Evolutionary conservation across 92 coral and sea anemone species (phyloP).

Genomic region (Palythoa grandis): DNA sequence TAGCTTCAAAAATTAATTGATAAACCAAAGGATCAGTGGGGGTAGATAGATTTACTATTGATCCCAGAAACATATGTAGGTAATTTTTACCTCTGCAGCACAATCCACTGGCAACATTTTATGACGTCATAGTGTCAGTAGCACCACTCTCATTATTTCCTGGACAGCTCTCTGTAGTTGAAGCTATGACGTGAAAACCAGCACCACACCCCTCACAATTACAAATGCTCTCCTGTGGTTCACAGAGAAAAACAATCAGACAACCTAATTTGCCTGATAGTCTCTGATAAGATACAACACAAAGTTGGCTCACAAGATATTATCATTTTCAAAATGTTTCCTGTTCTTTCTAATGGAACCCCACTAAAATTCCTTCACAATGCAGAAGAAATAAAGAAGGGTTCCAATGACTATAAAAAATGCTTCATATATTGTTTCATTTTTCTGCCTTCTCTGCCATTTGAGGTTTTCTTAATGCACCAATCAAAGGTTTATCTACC

Average conservation of each 20-base stretch:
- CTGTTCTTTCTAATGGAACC: not conserved
- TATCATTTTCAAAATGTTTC: not conserved
- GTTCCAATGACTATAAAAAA: not conserved
- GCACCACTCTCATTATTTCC: not conserved
- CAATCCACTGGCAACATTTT: not conserved
- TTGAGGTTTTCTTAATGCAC: not conserved
- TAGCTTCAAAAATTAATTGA: too few species aligned
- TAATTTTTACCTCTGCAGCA: not conserved
- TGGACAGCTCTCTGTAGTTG: slow-evolving; percentile 30
- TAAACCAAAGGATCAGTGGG: too few species aligned
- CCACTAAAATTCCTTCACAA: not conserved
- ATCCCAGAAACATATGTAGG: too few species aligned
- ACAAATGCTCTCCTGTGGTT: slow-evolving; percentile 36
- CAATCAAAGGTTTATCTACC: not conserved
- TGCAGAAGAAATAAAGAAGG: slow-evolving; percentile 3
- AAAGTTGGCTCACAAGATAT: slow-evolving; percentile 32
- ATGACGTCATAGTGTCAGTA: not conserved
- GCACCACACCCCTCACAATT: slow-evolving; percentile 43
- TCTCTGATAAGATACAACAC: slow-evolving; percentile 29
- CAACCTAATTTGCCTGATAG: slow-evolving; percentile 1
- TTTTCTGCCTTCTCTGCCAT: slow-evolving; percentile 3
- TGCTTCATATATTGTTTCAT: not conserved
- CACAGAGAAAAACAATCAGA: slow-evolving; percentile 34
- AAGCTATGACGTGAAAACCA: slow-evolving; percentile 23
- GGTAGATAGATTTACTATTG: not conserved